Evolutionary conservation across 2,113 vertebrate genomes (phyloP), one percentile per base, ranked within the genome.

Genomic region (Vidua chalybeata): DNA sequence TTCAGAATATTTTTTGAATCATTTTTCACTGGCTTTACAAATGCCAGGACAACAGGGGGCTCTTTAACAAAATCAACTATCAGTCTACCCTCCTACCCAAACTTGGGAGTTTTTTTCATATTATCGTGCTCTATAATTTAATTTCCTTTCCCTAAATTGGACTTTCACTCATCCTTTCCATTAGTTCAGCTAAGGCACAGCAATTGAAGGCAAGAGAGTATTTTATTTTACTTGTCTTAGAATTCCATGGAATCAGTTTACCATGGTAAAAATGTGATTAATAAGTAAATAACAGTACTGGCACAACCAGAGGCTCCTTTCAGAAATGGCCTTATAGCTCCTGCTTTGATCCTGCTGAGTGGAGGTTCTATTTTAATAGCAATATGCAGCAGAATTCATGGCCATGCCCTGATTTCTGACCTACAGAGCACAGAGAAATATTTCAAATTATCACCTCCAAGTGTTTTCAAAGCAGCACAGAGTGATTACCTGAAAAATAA

Each of bases 171-270:
- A 86, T 39, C 24, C 33, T 90, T 92, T 84, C 84, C 66, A 87
- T 64, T 81, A 84, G 64, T 82, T 93, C 69, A 72, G 23, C 80
- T 74, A 84, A 74, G 15, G 41, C 23, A 80, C 21, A 54, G 27
- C 20, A 84, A 26, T 61, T 86, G 46, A 77, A 27, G 28, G 33
- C 23, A 77, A 77, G 16, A 84, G 43, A 88, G 22, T 55, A 59
- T 85, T 87, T 94, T 82, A 64, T 94, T 92, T 91, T 41, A 41
- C 28, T 80, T 64, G 59, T 39, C 31, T 84, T 86, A 91, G 45
- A 89, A 89, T 71, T 84, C 69, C 39, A 52, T 91, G 84, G 56
- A 21, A 63, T 27, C 69, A 48, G 49, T 74, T 81, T 84, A 71
- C 39, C 56, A 48, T 15, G 58, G 61, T 52, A 71, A 84, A 94